Conservation (phyloP, 2,888 invertebrate species). For the Deilephila elpenor region DNA sequence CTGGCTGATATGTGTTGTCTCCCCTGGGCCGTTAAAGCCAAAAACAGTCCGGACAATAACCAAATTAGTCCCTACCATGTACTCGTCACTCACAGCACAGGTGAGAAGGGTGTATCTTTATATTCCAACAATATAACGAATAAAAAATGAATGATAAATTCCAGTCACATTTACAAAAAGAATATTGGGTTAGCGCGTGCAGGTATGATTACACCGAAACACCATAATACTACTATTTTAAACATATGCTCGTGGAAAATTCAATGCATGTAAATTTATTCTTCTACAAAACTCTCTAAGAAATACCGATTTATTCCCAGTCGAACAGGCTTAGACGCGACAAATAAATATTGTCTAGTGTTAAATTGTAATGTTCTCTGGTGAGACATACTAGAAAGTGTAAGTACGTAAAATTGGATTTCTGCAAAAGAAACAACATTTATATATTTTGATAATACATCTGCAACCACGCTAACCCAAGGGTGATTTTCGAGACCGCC, state of each 20-base stretch:
- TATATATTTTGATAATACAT: too few species aligned
- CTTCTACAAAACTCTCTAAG: neutral
- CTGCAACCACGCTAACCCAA: too few species aligned
- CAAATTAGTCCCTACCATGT: slow-evolving; percentile 64
- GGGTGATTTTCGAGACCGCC: too few species aligned
- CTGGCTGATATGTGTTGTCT: slow-evolving; percentile 39
- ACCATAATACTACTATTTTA: neutral
- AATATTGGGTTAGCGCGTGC: slow-evolving; percentile 1
- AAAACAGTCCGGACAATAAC: slow-evolving; percentile 55
- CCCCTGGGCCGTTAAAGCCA: slow-evolving; percentile 41
- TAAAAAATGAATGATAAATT: slow-evolving; percentile 1
- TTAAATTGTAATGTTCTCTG: neutral
- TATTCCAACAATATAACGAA: slow-evolving; percentile 23
- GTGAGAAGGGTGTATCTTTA: slow-evolving; percentile 47
- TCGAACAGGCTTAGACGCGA: neutral
- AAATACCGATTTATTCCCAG: neutral
- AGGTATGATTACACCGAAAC: neutral
- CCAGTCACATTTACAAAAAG: neutral
- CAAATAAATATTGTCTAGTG: neutral
- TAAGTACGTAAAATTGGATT: neutral
- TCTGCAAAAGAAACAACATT: neutral
- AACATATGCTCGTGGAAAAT: neutral
- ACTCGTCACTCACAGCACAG: slow-evolving; percentile 66
- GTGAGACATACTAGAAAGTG: neutral
- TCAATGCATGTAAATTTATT: neutral